These are phyloP conservation scores for Oncorhynchus clarkii DNA, from an alignment of 2,113 vertebrate genomes.

Conservation along the genomic window DNA sequence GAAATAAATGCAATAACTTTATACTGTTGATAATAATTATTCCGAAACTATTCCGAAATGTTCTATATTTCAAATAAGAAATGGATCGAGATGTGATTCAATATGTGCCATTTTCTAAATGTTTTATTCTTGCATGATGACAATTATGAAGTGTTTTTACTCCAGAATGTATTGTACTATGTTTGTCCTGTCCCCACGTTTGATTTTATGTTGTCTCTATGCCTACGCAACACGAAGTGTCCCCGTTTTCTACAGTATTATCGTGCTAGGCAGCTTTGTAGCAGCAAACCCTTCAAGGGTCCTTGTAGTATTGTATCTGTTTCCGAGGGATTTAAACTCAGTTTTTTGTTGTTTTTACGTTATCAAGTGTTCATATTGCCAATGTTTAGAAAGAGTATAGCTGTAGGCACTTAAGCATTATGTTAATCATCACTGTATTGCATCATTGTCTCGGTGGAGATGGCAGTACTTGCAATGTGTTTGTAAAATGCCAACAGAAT, in stretches of 20 bases:
- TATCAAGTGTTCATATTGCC: constrained; percentile 70
- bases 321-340: constrained; percentile 20
- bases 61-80: constrained; percentile 70
- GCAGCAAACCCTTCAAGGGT: constrained; percentile 45
- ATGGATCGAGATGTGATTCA: constrained; percentile 64
- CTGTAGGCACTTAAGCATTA: constrained; percentile 58
- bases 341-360: constrained; percentile 58
- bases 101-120: constrained; percentile 73
- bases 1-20: constrained; percentile 79
- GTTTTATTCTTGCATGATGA: constrained; percentile 78
- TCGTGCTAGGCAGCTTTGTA: constrained; percentile 74
- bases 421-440: constrained; percentile 21
- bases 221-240: constrained; percentile 77
- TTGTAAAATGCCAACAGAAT: constrained; percentile 29
- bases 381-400: constrained; percentile 55
- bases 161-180: constrained; percentile 73
- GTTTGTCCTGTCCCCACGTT: constrained; percentile 73
- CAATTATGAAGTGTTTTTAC: constrained; percentile 73
- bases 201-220: constrained; percentile 70
- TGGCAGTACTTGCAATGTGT: constrained; percentile 14
- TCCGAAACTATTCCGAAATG: constrained; percentile 64
- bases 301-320: constrained; percentile 38
- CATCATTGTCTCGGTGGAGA: constrained; percentile 27
- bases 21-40: constrained; percentile 70
- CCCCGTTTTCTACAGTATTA: constrained; percentile 84